Evolutionary conservation across 2,888 invertebrate species (phyloP).

Genomic region (Ormyrus nitidulus): DNA sequence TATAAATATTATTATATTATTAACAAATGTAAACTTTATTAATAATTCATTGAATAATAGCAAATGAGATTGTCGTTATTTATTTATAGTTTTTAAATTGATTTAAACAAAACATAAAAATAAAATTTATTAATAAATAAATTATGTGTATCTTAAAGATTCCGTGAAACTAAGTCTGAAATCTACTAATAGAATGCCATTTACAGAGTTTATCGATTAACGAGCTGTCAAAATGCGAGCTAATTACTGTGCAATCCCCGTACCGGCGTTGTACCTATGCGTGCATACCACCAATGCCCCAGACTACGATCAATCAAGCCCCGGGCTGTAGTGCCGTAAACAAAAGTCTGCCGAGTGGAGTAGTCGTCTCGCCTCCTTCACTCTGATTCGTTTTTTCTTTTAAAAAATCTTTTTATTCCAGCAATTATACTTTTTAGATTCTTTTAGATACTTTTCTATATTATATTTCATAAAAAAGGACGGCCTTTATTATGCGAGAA

Average conservation of each 20-base stretch:
- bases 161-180: neutral
- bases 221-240: neutral
- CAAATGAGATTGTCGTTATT: too few relatives aligned
- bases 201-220: conserved; percentile 7
- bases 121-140: too few relatives aligned
- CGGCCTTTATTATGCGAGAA: conserved; percentile 35
- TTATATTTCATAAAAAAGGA: neutral
- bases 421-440: neutral
- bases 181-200: neutral
- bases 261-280: neutral
- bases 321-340: conserved; percentile 6
- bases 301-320: neutral
- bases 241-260: conserved; percentile 13
- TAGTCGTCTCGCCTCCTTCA: conserved; percentile 26
- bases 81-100: too few relatives aligned
- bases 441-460: neutral
- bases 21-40: too few relatives aligned
- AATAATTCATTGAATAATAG: too few relatives aligned
- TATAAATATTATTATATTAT: too few relatives aligned
- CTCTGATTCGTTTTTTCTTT: conserved; percentile 31
- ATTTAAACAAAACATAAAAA: too few relatives aligned
- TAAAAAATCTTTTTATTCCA: conserved; percentile 11
- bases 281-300: neutral
- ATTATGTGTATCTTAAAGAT: neutral
- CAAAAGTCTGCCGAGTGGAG: conserved; percentile 39